phyloP scores from a whole-genome alignment of 35 echinoderm and acorn worm species.

The Heliocidaris erythrogramma region DNA sequence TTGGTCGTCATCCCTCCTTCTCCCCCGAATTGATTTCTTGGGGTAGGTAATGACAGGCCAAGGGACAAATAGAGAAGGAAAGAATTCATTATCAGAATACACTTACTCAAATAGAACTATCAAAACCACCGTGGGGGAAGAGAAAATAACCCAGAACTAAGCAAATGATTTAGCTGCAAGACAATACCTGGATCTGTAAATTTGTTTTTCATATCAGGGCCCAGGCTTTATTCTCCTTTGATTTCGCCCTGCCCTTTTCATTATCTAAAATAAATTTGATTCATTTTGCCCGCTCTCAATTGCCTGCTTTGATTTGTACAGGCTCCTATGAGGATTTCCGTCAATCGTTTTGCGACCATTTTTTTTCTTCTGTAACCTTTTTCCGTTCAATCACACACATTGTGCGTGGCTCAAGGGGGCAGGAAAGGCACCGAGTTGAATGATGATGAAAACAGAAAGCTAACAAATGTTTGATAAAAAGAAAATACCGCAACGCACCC shows the following conservation, averaged over 20 bases:
- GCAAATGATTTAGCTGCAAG: conserved; percentile 35
- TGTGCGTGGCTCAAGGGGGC: conserved; percentile 26
- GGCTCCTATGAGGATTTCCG: conserved; percentile 22
- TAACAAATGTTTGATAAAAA: conserved; percentile 37
- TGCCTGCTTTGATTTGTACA: conserved; percentile 40
- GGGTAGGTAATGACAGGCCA: neutral
- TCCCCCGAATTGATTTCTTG: neutral
- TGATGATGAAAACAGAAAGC: conserved; percentile 14
- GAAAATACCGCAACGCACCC: conserved; percentile 14
- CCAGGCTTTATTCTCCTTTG: neutral
- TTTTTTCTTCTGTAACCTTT: conserved; percentile 25
- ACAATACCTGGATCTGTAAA: conserved; percentile 38
- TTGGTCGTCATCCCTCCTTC: neutral
- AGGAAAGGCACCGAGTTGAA: conserved; percentile 5
- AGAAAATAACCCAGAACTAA: conserved; percentile 27
- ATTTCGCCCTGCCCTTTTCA: conserved; percentile 17
- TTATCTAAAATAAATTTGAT: conserved; percentile 44
- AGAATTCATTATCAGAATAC: conserved; percentile 5
- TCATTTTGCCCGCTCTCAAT: conserved; percentile 41
- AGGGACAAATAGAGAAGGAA: conserved; percentile 10
- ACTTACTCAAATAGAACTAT: conserved; percentile 18
- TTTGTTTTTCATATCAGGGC: conserved; percentile 42
- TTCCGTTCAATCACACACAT: conserved; percentile 42
- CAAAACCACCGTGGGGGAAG: neutral
- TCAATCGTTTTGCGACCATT: neutral